Base-by-base conservation (phyloP, 2,797 vertebrate genomes). In the Rhinella marina region DNA sequence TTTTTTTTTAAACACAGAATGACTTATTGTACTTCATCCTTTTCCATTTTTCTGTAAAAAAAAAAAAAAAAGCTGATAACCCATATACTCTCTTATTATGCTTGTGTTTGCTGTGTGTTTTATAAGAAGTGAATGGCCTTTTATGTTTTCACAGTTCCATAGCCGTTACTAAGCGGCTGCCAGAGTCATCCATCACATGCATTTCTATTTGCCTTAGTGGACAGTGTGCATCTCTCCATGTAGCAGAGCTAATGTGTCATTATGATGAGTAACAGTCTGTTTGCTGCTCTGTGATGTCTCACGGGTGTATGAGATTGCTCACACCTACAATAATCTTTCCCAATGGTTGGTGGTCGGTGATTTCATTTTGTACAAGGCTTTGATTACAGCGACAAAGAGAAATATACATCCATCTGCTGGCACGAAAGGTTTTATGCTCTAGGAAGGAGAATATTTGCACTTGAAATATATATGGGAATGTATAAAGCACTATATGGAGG, bases 241-340 rank as follows among this genome's bases (percentile, higher is more conserved):
- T 32, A 78, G 57, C 13, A 75, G 73, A 86, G 75, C 72, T 85
- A 76, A 85, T 85, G 62, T 78, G 61, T n/a, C n/a, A 75, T 77
- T 86, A 86, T 79, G 52, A 86, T 62, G 75, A 64, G 75, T 78
- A 59, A 86, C 50, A 66, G 59, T 52, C 73, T 78, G 52, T 52
- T 86, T 54, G 75, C 59, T 78, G 59, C 61, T 54, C 41, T 23
- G 32, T 17, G 56, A 73, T 85, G 29, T 13, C 66, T n/a, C 76
- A 12, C 27, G 59, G 84, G 66, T 68, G 16, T 19, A 86, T 21
- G 48, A 86, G 57, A 64, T 78, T 75, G 54, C 59, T 79, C 73
- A 25, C 48, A 70, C 64, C 62, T 66, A 66, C 23, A 29, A 27
- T 27, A 54, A 54, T 82, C 81, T 61, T 21, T 61, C 54, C 66